phyloP scores from a whole-genome alignment of 2,113 vertebrate genomes.

The Abramis brama region DNA sequence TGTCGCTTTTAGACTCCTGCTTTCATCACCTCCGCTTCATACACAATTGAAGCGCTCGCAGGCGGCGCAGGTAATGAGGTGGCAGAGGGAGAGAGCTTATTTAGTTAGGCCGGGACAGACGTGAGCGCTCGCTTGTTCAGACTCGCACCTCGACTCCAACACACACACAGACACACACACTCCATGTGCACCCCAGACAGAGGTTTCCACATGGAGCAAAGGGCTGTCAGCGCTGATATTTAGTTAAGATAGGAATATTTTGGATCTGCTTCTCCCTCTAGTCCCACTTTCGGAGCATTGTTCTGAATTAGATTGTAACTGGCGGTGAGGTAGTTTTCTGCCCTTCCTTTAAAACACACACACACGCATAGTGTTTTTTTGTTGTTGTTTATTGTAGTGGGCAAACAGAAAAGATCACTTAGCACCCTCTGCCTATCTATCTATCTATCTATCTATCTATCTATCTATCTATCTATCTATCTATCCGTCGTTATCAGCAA shows the following conservation, averaged over 20 bases:
- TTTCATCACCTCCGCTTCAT: constrained; percentile 26
- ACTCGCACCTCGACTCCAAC: background rate
- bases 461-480: too few species aligned
- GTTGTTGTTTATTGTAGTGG: background rate
- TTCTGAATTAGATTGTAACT: constrained; percentile 6
- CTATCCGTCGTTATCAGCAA: too few species aligned
- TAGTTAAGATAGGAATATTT: background rate
- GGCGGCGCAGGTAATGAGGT: constrained; percentile 31
- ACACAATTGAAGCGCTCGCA: constrained; percentile 9
- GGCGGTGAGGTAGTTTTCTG: background rate
- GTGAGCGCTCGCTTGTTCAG: background rate
- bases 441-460: too few species aligned
- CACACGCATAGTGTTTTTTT: background rate
- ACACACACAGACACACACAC: background rate
- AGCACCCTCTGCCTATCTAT: too few species aligned
- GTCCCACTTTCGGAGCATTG: background rate
- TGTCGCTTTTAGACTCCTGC: background rate
- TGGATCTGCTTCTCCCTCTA: background rate
- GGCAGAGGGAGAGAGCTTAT: background rate
- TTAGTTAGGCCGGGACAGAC: background rate
- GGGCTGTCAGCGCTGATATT: background rate
- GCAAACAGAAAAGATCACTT: too few species aligned
- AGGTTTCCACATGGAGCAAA: background rate
- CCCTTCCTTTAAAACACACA: background rate
- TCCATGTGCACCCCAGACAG: background rate